Percentiles rank a stretch among this genome's conserved stretches.
These are phyloP conservation scores for Tupaia chinensis DNA, from an alignment of 2,113 vertebrate genomes.

Conservation along the genomic window DNA sequence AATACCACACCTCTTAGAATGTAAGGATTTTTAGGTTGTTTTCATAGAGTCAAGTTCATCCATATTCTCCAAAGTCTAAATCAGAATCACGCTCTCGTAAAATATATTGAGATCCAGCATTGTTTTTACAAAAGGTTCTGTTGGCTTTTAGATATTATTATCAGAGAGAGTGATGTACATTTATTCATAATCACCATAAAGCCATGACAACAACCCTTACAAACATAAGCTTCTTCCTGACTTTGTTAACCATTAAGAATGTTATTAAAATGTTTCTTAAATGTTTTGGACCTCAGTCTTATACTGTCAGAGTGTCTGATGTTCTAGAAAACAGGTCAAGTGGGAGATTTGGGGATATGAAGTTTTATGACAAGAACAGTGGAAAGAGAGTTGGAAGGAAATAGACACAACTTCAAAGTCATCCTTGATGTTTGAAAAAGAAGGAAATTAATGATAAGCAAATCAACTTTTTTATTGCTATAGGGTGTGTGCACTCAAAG, in stretches of 20 bases:
- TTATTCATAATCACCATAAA: background rate
- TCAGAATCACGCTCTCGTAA: conserved; percentile 33
- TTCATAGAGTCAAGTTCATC: background rate
- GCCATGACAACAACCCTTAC: background rate
- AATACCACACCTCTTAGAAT: no score
- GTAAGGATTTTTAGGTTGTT: conserved; percentile 38
- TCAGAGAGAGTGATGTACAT: background rate
- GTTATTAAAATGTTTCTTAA: background rate
- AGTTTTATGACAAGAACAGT: background rate
- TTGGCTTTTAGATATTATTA: conserved; percentile 18
- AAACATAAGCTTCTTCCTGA: background rate
- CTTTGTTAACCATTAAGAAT: background rate
- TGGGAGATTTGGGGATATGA: background rate
- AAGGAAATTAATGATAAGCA: background rate
- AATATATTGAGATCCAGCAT: background rate
- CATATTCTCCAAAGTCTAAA: background rate
- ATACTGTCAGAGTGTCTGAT: background rate
- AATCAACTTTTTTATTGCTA: background rate
- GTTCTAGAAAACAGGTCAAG: background rate
- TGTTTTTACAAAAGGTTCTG: background rate
- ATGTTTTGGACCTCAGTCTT: background rate
- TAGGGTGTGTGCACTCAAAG: no score
- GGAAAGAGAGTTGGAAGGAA: background rate
- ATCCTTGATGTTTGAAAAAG: background rate
- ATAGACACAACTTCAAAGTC: background rate